These are phyloP conservation scores for Drosophila merina DNA, from an alignment of 2,888 invertebrate genomes.

Conservation along the genomic window DNA sequence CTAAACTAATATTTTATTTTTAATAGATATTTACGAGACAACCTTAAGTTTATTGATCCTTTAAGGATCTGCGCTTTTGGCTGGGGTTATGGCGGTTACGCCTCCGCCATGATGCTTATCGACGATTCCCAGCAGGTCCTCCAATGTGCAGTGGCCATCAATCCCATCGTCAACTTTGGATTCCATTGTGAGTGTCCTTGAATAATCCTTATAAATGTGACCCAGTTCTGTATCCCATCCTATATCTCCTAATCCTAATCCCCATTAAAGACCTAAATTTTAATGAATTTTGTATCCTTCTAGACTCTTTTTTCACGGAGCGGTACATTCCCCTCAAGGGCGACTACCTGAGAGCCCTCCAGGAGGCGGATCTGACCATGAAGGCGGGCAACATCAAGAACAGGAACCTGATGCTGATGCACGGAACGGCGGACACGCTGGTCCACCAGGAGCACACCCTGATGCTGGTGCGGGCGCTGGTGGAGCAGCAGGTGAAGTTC, in stretches of 20 bases:
- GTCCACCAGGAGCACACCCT: conserved; percentile 95
- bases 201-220: too few relatives aligned
- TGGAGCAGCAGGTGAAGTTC: conserved; percentile 92
- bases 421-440: conserved; percentile 93
- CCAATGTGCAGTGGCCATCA: conserved; percentile 93
- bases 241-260: too few relatives aligned
- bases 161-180: conserved; percentile 93
- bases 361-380: conserved; percentile 91
- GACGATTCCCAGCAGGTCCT: conserved; percentile 90
- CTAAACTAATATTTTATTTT: not conserved
- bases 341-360: conserved; percentile 89
- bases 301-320: conserved; percentile 96
- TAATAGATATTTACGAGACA: conserved; percentile 89
- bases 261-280: not conserved
- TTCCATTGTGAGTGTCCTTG: conserved; percentile 88
- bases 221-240: too few relatives aligned
- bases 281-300: not conserved
- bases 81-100: conserved; percentile 93
- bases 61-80: conserved; percentile 93
- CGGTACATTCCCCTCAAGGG: conserved; percentile 92
- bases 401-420: conserved; percentile 88
- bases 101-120: conserved; percentile 91
- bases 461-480: conserved; percentile 92
- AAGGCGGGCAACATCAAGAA: conserved; percentile 90
- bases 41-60: conserved; percentile 92